Percentiles rank a stretch among this genome's conserved stretches.
Evolutionary conservation across 1,140 invertebrate genomes (phyloP).

Genomic region (Calycopis cecrops): DNA sequence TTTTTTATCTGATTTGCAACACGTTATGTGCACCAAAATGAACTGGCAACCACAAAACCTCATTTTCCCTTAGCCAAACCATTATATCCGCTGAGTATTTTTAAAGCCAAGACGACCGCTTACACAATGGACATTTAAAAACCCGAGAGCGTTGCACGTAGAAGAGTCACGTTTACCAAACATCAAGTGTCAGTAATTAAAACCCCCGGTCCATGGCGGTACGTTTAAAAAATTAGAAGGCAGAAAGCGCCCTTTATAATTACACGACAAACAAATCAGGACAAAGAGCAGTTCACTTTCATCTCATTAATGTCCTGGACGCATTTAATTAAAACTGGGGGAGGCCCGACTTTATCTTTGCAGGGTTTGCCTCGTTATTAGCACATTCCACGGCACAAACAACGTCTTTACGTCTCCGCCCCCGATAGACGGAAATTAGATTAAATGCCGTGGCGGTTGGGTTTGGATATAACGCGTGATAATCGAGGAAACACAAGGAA

Average conservation of each 20-base stretch:
- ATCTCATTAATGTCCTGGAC: conserved; percentile 61
- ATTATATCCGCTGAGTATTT: no score
- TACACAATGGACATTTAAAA: no score
- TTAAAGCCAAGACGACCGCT: no score
- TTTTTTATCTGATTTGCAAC: no score
- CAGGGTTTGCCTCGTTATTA: conserved; percentile 51
- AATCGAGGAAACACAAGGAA: no score
- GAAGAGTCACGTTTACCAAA: no score
- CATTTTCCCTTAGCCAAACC: no score
- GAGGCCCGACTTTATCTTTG: conserved; percentile 40
- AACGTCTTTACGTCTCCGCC: conserved; percentile 23
- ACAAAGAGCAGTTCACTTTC: conserved; percentile 50
- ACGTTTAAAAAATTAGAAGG: conserved; percentile 23
- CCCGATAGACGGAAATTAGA: conserved; percentile 20
- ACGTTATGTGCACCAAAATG: no score
- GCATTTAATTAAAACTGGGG: conserved; percentile 64
- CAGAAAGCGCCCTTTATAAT: conserved; percentile 33
- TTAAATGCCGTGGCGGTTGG: conserved; percentile 19
- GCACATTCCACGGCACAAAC: conserved; percentile 41
- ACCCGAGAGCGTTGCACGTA: no score
- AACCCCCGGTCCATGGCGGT: not conserved
- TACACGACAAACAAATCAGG: conserved; percentile 61
- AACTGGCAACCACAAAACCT: no score
- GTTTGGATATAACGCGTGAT: not conserved
- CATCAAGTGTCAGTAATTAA: conserved; percentile 1